Evolutionary conservation across 2,888 invertebrate species (phyloP).

Genomic region (Axea sp.): DNA sequence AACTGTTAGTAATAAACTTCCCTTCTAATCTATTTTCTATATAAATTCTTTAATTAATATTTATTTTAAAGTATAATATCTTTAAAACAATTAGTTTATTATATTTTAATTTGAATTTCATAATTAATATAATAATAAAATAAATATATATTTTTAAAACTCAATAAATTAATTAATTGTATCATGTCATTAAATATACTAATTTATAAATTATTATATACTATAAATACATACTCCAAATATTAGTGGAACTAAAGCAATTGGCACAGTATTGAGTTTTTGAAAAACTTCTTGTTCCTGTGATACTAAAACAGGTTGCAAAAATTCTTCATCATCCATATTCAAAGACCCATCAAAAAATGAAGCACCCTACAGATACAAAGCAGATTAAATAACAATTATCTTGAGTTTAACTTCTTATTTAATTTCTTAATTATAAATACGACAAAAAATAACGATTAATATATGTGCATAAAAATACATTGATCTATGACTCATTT

Average conservation of each 20-base stretch:
- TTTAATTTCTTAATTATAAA: constrained; percentile 2
- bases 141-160: no score
- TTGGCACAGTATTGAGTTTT: constrained; percentile 71
- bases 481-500: constrained; percentile 31
- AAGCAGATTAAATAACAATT: no score
- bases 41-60: no score
- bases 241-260: constrained; percentile 70
- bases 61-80: no score
- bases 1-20: no score
- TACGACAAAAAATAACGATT: constrained; percentile 1
- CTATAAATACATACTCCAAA: constrained; percentile 70
- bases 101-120: no score
- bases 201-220: no score
- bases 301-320: constrained; percentile 73
- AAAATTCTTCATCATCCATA: constrained; percentile 76
- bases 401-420: neutral
- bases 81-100: no score
- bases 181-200: no score
- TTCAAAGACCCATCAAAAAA: constrained; percentile 71
- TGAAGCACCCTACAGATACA: constrained; percentile 20
- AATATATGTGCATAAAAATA: constrained; percentile 8
- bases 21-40: no score
- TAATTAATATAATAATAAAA: no score
- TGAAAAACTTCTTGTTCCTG: constrained; percentile 72
- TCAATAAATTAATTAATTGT: no score